A percentile compares a stretch with the other conserved stretches of the same genome.
Conservation (phyloP, 2,888 invertebrate species). For the Dioctria linearis region DNA sequence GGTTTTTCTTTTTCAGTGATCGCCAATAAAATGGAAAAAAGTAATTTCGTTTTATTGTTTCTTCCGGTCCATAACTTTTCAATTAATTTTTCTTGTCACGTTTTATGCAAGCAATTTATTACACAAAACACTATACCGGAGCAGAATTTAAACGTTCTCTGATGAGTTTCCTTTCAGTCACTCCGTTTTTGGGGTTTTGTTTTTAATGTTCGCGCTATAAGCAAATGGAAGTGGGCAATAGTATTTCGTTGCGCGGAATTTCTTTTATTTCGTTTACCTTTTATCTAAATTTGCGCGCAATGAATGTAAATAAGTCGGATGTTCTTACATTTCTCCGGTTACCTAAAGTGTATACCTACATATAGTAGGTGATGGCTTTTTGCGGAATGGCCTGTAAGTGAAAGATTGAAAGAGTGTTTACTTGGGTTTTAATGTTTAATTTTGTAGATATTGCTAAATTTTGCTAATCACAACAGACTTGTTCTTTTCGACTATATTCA, state of each 20-base stretch:
- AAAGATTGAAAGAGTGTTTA: no score
- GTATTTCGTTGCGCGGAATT: not conserved
- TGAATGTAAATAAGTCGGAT: not conserved
- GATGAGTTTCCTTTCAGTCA: conserved; percentile 6
- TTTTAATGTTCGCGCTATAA: conserved; percentile 1
- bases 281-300: not conserved
- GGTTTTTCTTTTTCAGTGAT: conserved; percentile 17
- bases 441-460: no score
- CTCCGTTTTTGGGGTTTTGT: not conserved
- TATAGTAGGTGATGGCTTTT: no score
- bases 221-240: not conserved
- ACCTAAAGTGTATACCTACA: no score
- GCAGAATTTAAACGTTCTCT: not conserved
- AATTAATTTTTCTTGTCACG: conserved; percentile 43
- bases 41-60: conserved; percentile 48
- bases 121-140: not conserved
- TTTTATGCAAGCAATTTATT: conserved; percentile 32
- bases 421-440: no score
- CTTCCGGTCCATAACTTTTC: conserved; percentile 41
- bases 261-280: not conserved
- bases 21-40: conserved; percentile 37
- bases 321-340: no score
- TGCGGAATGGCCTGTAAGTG: no score
- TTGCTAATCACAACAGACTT: no score
- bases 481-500: no score